Conservation (phyloP, 2,797 vertebrate species). For the Thamnophis elegans region DNA sequence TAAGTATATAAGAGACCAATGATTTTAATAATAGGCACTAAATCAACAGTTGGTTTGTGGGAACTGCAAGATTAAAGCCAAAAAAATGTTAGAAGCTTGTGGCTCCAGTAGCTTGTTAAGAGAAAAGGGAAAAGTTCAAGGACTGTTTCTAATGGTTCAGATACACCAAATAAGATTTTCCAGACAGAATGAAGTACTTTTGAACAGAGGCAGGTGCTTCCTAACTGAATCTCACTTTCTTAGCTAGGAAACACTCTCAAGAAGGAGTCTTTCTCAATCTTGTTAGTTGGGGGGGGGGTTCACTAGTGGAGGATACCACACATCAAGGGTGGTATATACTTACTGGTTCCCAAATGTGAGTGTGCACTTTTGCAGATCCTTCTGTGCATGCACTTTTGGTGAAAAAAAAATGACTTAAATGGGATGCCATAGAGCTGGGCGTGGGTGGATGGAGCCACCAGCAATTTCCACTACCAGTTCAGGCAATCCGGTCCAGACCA, state of each 20-base stretch:
- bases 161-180: neutral
- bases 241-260: neutral
- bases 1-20: neutral
- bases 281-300: neutral
- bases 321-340: neutral
- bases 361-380: no score
- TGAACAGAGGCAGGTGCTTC: neutral
- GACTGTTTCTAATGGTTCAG: neutral
- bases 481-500: no score
- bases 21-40: neutral
- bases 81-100: neutral
- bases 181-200: neutral
- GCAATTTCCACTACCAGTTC: no score
- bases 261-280: neutral
- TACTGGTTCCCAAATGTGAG: no score
- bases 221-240: neutral
- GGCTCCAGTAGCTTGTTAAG: neutral
- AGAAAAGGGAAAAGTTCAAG: neutral
- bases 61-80: neutral
- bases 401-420: no score
- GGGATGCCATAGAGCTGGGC: no score
- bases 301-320: neutral
- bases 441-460: no score
- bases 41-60: neutral
- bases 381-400: no score